phyloP scores from a whole-genome alignment of 2,888 invertebrate genomes.

The Glaucopsyche alexis region DNA sequence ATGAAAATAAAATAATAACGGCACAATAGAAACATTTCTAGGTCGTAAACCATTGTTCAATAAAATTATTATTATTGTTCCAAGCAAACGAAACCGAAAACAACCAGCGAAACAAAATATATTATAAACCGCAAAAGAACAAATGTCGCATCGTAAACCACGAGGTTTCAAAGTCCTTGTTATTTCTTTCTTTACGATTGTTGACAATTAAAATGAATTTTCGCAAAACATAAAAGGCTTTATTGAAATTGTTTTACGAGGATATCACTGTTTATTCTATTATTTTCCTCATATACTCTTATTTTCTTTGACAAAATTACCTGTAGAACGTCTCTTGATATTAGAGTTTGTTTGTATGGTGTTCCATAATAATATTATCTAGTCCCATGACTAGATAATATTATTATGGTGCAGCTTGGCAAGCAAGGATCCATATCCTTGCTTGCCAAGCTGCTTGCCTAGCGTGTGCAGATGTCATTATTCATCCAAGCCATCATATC shows the following conservation, averaged over 20 bases:
- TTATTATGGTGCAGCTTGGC: too few relatives aligned
- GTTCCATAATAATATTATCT: too few relatives aligned
- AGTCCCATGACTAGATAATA: too few relatives aligned
- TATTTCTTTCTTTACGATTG: conserved; percentile 20
- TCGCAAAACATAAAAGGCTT: neutral
- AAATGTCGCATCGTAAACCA: neutral
- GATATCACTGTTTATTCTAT: neutral
- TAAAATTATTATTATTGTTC: neutral
- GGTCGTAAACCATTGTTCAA: too few relatives aligned
- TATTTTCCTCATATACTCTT: neutral
- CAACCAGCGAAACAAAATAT: neutral
- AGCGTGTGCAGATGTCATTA: too few relatives aligned
- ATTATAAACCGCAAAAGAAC: neutral
- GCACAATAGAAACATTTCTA: too few relatives aligned
- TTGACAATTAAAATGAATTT: conserved; percentile 10
- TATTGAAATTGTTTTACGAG: conserved; percentile 15
- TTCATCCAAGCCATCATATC: too few relatives aligned
- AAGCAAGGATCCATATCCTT: too few relatives aligned
- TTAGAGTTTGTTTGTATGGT: too few relatives aligned
- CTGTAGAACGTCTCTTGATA: too few relatives aligned
- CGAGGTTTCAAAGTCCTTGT: neutral
- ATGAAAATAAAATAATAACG: too few relatives aligned
- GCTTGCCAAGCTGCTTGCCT: too few relatives aligned
- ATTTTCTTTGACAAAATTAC: neutral
- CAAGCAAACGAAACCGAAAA: neutral